Evolutionary conservation across 2,797 vertebrate genomes (phyloP), one percentile per base, ranked within the genome.

Genomic region (Poecilia wingei): DNA sequence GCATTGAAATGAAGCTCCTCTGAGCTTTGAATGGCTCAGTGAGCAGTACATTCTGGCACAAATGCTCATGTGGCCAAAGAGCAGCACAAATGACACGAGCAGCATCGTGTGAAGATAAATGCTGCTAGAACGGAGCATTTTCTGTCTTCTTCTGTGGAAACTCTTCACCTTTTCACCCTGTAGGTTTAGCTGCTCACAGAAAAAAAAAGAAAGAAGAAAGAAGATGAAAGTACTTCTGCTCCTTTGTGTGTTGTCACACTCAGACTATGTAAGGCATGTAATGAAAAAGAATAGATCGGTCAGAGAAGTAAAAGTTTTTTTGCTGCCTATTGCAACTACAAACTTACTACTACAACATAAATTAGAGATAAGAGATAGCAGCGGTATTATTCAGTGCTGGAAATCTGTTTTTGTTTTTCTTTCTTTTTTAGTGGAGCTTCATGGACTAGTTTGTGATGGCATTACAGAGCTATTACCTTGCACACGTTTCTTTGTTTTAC

Each of bases 31-130:
- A 84, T 57, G 72, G 75, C 49, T 83, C 76, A 75, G 20, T 80
- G 76, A 86, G 66, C 80, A 64, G 73, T 49, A 80, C 74, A 82
- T 79, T 75, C 46, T 84, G 71, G 70, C 78, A 84, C 80, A 73
- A 82, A 82, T 74, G 64, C 75, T 72, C 51, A 77, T 79, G 66
- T 79, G 49, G 53, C 45, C 47, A 79, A 80, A 84, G 46, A 72
- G 81, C 46, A 78, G 55, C 75, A 76, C 51, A 68, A 64, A 84
- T 14, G 55, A 43, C 45, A 77, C 70, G 70, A 82, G 61, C 78
- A 31, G 16, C 70, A 83, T 70, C 5, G 53, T 80, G 61, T 84
- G 78, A 57, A 77, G 77, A 77, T 18, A 69, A 51, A 73, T 75
- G 72, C 55, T 76, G 36, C 36, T 7, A 18, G 57, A 61, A 77